Base-by-base conservation (phyloP, 2,113 vertebrate genomes). In the Gymnocephalus cernua region DNA sequence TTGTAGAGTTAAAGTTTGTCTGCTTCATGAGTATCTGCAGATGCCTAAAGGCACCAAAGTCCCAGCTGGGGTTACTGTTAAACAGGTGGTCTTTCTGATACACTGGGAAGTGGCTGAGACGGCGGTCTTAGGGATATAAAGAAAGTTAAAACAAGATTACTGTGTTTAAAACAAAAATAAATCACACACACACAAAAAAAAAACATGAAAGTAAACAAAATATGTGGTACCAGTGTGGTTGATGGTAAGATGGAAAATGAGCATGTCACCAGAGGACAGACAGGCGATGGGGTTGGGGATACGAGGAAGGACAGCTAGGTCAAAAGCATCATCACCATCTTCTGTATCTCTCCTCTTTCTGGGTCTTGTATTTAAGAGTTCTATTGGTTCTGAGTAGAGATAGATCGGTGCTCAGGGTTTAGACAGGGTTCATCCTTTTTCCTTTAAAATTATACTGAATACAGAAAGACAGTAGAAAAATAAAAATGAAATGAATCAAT, bases 31-130 rank as follows among this genome's bases (percentile, higher is more conserved):
- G 96, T 79, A 95, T 93, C 64, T 94, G 53, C 23, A 99, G 94
- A 79, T 92, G 95, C 70, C 96, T 93, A 88, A 99, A 99, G 45
- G 96, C 90, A 4, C 98, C 96, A 29, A 95, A 99, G 86, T 99
- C 98, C 97, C 97, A 99, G 79, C 91, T 50, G 0, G 97, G 96
- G 82, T 98, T 97, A 89, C 92, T 98, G 86, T 96, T 98, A 65
- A 97, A 97, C 19, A 99, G 94, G 74, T 99, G 97, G 74, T 97
- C 94, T 87, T 96, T 98, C 91, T 97, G 96, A 85, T 99, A 99
- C 4, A 97, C 86, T 0, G 97, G 97, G 71, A 97, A 98, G 76
- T 99, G 97, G 82, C 98, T 98, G 73, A 91, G 91, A 9, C 59
- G 86, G 48, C 96, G 96, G 61, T 95, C 98, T 98, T 29, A 4